These are phyloP conservation scores for Myodes glareolus DNA, from an alignment of 2,113 vertebrate genomes.

Conservation along the genomic window DNA sequence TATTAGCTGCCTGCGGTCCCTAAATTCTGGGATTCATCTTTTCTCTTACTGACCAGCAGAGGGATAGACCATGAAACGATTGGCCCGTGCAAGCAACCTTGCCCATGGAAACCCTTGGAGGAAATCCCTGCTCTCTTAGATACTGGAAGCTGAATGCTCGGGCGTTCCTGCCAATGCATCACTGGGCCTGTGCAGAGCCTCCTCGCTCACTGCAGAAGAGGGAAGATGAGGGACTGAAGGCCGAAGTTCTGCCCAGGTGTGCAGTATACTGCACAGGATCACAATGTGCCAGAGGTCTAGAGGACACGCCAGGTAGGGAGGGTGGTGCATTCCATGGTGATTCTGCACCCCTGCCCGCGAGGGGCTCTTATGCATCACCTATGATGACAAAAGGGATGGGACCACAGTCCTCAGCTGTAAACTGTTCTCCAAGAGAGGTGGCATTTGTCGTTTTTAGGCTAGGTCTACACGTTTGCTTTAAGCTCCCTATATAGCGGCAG, in stretches of 20 bases:
- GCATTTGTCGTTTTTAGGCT: not conserved
- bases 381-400: not conserved
- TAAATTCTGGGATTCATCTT: not conserved
- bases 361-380: not conserved
- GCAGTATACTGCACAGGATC: not conserved
- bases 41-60: not conserved
- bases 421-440: not conserved
- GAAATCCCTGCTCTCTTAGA: not conserved
- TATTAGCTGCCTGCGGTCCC: not conserved
- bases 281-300: not conserved
- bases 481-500: not conserved
- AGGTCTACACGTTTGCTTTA: not conserved
- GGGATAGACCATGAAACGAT: not conserved
- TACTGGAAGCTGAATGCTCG: not conserved
- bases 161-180: not conserved
- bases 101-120: not conserved
- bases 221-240: not conserved
- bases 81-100: not conserved
- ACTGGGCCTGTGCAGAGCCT: not conserved
- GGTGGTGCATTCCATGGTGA: no score
- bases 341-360: not conserved
- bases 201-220: not conserved
- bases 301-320: not conserved
- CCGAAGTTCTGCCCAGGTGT: not conserved
- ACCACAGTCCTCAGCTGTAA: not conserved